Percentiles rank a stretch among this genome's conserved stretches.
These are phyloP conservation scores for Drosophila eohydei DNA, from an alignment of 2,888 invertebrate genomes.

Conservation along the genomic window DNA sequence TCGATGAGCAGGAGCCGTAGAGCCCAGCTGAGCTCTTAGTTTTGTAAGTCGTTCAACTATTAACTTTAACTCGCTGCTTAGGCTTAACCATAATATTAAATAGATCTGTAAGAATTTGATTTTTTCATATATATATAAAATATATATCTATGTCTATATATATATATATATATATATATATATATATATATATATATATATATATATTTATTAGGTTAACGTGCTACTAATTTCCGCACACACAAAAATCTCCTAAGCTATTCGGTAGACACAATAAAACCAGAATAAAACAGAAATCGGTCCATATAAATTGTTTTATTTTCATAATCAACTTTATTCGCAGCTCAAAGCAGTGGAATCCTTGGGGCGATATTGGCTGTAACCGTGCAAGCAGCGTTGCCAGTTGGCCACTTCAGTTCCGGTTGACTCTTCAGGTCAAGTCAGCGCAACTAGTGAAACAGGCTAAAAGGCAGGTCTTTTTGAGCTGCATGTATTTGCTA, in stretches of 20 bases:
- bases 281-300: background rate
- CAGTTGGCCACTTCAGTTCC: no score
- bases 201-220: background rate
- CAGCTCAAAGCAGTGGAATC: no score
- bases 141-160: background rate
- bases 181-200: no score
- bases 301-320: background rate
- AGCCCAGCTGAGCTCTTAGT: slow-evolving; percentile 10
- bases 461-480: no score
- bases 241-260: slow-evolving; percentile 19
- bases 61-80: slow-evolving; percentile 57
- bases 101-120: background rate
- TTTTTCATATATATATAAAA: background rate
- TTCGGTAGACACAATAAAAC: slow-evolving; percentile 19
- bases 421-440: no score
- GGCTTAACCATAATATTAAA: slow-evolving; percentile 18
- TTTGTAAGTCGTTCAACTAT: slow-evolving; percentile 56
- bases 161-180: no score
- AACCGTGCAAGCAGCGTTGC: no score
- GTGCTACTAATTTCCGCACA: background rate
- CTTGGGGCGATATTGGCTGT: no score
- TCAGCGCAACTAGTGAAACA: no score
- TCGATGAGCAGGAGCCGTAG: background rate
- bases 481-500: no score
- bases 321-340: background rate